Percentiles rank a stretch among this genome's conserved stretches.
Evolutionary conservation across 2,888 invertebrate species (phyloP).

Genomic region (Dolomedes plantarius): DNA sequence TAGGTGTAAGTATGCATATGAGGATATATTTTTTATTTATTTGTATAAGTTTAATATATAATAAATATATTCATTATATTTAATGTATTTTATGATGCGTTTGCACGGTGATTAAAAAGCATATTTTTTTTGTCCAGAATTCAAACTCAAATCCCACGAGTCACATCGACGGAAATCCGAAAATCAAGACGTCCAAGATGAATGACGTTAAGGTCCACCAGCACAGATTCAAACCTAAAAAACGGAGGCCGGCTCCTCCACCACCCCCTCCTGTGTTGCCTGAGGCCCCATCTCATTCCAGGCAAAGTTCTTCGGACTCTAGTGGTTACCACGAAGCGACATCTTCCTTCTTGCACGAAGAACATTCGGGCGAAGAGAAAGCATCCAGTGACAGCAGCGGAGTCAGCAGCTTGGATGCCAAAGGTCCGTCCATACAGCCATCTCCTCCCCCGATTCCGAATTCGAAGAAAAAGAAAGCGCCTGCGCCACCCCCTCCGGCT

Average conservation of each 20-base stretch:
- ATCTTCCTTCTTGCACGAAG: conserved; percentile 81
- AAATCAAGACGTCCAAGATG: not conserved
- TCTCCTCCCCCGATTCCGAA: conserved; percentile 33
- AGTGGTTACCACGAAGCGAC: conserved; percentile 84
- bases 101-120: too few species aligned
- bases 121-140: not conserved
- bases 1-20: too few species aligned
- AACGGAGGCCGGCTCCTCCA: conserved; percentile 77
- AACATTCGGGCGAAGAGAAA: conserved; percentile 78
- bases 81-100: too few species aligned
- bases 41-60: too few species aligned
- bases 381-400: conserved; percentile 68
- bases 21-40: too few species aligned
- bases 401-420: conserved; percentile 51
- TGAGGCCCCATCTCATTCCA: conserved; percentile 80
- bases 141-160: not conserved
- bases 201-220: not conserved
- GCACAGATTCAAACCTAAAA: conserved; percentile 57
- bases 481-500: conserved; percentile 56
- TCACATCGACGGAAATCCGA: not conserved
- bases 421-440: conserved; percentile 44
- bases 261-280: conserved; percentile 75
- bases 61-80: too few species aligned
- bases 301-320: conserved; percentile 83
- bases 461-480: conserved; percentile 67